These are phyloP conservation scores for Nipponacmea schrenckii DNA, from an alignment of 2,888 invertebrate species.

Conservation along the genomic window DNA sequence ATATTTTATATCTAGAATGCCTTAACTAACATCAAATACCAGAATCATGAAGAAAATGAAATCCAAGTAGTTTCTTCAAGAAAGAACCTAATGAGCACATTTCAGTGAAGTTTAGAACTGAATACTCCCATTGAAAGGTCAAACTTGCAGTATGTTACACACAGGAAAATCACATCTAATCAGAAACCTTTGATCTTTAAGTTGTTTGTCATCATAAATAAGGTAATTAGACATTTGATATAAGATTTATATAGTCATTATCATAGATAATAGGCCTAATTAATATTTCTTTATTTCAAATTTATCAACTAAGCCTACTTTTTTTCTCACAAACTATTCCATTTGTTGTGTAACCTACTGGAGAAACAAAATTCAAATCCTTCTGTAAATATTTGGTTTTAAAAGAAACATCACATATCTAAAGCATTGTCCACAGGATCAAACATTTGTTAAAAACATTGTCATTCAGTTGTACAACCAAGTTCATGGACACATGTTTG, in stretches of 20 bases:
- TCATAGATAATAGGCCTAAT: not conserved
- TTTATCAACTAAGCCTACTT: too few relatives aligned
- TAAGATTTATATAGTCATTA: not conserved
- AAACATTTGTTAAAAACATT: too few relatives aligned
- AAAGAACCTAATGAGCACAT: slow-evolving; percentile 18
- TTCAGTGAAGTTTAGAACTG: slow-evolving; percentile 5
- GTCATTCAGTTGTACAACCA: too few relatives aligned
- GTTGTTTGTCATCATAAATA: not conserved
- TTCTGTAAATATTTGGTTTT: too few relatives aligned
- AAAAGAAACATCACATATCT: too few relatives aligned
- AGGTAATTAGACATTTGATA: not conserved
- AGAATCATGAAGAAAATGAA: slow-evolving; percentile 15
- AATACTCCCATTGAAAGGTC: slow-evolving; percentile 10
- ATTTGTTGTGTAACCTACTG: too few relatives aligned
- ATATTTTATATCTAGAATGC: not conserved
- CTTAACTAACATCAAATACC: slow-evolving; percentile 3
- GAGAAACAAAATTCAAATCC: too few relatives aligned
- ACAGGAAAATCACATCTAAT: not conserved
- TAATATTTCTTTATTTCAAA: not conserved
- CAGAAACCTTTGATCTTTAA: not conserved
- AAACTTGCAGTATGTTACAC: not conserved
- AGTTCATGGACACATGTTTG: too few relatives aligned
- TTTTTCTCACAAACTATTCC: too few relatives aligned
- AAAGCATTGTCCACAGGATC: too few relatives aligned
- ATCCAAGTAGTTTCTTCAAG: slow-evolving; percentile 10